Evolutionary conservation across 2,113 vertebrate genomes (phyloP), one percentile per base, ranked within the genome.

Genomic region (Garra rufa): DNA sequence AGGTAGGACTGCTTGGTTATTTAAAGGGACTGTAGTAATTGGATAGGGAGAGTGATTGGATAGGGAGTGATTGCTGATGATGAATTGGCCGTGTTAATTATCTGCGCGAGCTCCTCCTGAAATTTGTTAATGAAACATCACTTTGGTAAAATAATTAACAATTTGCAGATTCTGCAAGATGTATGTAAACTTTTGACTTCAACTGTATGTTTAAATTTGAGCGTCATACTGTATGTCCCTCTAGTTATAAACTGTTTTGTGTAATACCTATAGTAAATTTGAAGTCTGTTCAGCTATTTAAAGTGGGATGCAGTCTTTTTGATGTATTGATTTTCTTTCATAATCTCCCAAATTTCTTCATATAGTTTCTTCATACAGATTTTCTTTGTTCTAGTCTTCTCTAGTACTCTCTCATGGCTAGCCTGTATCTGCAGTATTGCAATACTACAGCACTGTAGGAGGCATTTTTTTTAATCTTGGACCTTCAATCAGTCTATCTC

Each of bases 391-490:
- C 9, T 52, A 2, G 9, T 76, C 26, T 21, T 57, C 21, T 76
- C 17, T 76, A 15, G 6, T n/a, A 48, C 24, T 28, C 24, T 48
- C 34, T 5, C 34, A 34, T 34, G 3, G 44, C 26, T 65, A 74
- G 15, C 2, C 46, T 50, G 2, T 30, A 6, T 55, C n/a, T 43
- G 6, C 38, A 78, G 41, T 61, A 63, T 14, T 28, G 38, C 57
- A 79, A 79, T 15, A 79, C 30, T 57, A 43, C 6, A 38, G 7
- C 3, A 41, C 52, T 59, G 7, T 28, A 19, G 4, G 14, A 63
- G 15, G 3, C 38, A 79, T 79, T 50, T 79, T 34, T 24, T 65
- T 63, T n/a, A n/a, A n/a, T n/a, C 26, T n/a, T 82, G 21, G 11
- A 52, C 19, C 34, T 82, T 73, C 48, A 26, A 26, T 57, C 73